Percentiles rank a stretch among this genome's conserved stretches.
These are phyloP conservation scores for Dryobotodes eremita DNA, from an alignment of 2,888 invertebrate genomes.

Conservation along the genomic window DNA sequence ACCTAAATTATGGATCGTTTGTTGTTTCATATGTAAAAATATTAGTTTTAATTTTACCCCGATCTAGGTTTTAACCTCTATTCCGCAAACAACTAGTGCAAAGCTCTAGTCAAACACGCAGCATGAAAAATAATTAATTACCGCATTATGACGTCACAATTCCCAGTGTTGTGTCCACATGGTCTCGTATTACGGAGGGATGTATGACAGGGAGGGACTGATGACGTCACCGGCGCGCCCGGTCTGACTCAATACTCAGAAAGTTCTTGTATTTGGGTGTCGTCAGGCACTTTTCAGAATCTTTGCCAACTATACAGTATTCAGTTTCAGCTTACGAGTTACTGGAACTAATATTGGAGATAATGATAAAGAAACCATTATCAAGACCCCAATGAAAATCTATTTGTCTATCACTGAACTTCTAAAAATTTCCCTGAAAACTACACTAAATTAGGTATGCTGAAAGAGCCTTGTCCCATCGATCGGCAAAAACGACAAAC, in stretches of 20 bases:
- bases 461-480: neutral
- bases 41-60: neutral
- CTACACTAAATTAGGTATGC: neutral
- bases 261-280: slow-evolving; percentile 24
- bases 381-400: neutral
- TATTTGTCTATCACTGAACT: neutral
- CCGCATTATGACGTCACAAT: slow-evolving; percentile 36
- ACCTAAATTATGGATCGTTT: neutral
- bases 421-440: neutral
- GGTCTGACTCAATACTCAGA: slow-evolving; percentile 43
- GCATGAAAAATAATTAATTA: neutral
- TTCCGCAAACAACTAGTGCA: neutral
- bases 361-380: neutral
- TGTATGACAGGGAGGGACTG: slow-evolving; percentile 56
- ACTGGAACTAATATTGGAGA: neutral
- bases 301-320: neutral
- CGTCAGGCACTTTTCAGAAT: slow-evolving; percentile 3
- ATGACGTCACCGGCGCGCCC: slow-evolving; percentile 56
- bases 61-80: neutral
- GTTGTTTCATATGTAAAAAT: neutral
- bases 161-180: slow-evolving; percentile 19
- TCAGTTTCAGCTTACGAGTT: neutral
- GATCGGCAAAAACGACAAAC: too few species aligned
- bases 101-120: slow-evolving; percentile 9
- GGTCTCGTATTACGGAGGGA: slow-evolving; percentile 46